These are phyloP conservation scores for Allolobophora icterica DNA, from an alignment of 2,888 invertebrate species.

Conservation along the genomic window DNA sequence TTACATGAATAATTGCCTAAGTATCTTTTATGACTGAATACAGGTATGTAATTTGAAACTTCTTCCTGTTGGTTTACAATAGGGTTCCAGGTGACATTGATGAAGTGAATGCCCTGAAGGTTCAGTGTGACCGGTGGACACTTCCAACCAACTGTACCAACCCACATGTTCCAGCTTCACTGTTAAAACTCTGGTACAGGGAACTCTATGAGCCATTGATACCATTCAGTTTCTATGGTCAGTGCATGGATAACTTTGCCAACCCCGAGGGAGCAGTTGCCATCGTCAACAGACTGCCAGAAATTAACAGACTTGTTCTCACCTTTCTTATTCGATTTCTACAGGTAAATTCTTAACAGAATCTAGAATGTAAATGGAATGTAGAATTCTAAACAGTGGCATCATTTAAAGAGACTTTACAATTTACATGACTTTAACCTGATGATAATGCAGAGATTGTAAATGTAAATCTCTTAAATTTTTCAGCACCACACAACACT, in stretches of 20 bases:
- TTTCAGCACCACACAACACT: too few species aligned
- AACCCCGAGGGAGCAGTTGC: constrained; percentile 78
- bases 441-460: background rate
- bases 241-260: constrained; percentile 74
- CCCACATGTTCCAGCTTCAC: constrained; percentile 90
- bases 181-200: constrained; percentile 88
- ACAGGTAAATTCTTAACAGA: constrained; percentile 68
- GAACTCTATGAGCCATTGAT: constrained; percentile 94
- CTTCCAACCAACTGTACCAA: constrained; percentile 72
- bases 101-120: constrained; percentile 86
- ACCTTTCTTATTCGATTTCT: constrained; percentile 75
- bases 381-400: background rate
- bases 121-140: constrained; percentile 89
- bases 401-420: background rate
- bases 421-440: background rate
- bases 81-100: constrained; percentile 93
- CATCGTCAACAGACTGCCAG: constrained; percentile 85
- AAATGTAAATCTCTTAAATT: too few species aligned
- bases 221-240: constrained; percentile 86
- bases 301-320: constrained; percentile 84
- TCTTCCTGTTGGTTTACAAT: constrained; percentile 29
- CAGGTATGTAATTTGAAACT: background rate
- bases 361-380: background rate
- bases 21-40: background rate
- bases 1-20: background rate